Evolutionary conservation across 2,797 vertebrate genomes (phyloP).

Genomic region (Sardinella longiceps): DNA sequence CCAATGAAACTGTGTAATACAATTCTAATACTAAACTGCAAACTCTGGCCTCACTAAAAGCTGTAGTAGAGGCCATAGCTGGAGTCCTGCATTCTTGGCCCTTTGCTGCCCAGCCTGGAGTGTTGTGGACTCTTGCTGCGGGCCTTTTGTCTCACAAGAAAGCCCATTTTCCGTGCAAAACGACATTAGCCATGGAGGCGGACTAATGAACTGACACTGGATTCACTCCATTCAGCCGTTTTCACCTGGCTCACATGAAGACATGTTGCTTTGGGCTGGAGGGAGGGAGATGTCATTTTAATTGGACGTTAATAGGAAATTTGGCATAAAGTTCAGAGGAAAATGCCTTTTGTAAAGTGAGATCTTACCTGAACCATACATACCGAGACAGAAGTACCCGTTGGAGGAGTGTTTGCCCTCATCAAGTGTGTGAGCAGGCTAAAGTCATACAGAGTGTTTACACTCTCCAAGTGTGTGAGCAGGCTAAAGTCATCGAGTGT

Average conservation of each 20-base stretch:
- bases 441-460: not conserved
- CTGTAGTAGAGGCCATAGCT: not conserved
- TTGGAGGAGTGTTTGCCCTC: not conserved
- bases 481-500: not conserved
- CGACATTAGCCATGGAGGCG: slow-evolving; percentile 16
- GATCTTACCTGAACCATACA: not conserved
- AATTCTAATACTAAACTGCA: not conserved
- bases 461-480: slow-evolving; percentile 14
- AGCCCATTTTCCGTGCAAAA: not conserved
- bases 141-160: not conserved
- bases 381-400: not conserved
- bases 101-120: not conserved
- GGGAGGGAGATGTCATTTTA: not conserved
- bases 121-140: not conserved
- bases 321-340: not conserved
- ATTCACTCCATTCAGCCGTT: not conserved
- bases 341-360: not conserved
- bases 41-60: not conserved
- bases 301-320: slow-evolving; percentile 1
- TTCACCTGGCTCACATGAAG: not conserved
- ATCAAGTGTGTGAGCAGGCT: not conserved
- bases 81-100: slow-evolving; percentile 14
- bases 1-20: not conserved
- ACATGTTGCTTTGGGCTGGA: not conserved
- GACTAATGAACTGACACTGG: not conserved